Evolutionary conservation across 2,888 invertebrate species (phyloP).

Genomic region (Diplazon laetatorius): DNA sequence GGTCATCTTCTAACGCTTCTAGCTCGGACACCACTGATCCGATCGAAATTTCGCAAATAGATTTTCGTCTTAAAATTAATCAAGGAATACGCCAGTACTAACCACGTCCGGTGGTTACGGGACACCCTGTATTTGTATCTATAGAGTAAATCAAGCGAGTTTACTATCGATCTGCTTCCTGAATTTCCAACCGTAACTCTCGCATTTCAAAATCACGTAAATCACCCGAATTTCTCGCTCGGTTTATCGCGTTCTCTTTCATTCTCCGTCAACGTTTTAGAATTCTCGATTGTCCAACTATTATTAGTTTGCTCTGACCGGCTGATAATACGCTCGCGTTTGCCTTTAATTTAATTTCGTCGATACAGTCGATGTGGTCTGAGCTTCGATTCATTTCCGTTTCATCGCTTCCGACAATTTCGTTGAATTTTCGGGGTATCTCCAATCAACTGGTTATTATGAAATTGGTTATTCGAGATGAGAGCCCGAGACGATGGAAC

Average conservation of each 20-base stretch:
- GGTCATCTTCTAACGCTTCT: no score
- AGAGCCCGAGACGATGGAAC: neutral
- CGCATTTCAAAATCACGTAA: conserved; percentile 23
- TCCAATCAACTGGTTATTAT: conserved; percentile 47
- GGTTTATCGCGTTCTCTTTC: conserved; percentile 18
- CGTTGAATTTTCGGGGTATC: conserved; percentile 26
- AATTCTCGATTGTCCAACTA: conserved; percentile 29
- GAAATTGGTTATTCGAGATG: conserved; percentile 21
- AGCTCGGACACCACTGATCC: no score
- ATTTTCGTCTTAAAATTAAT: no score
- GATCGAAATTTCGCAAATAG: no score
- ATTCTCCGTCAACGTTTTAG: conserved; percentile 23
- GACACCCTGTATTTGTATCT: neutral
- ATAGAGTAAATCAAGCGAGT: conserved; percentile 18
- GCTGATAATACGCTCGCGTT: conserved; percentile 44
- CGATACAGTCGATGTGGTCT: neutral
- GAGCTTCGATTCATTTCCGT: conserved; percentile 8
- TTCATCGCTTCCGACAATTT: conserved; percentile 26
- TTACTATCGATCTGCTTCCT: conserved; percentile 45
- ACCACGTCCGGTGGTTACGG: no score
- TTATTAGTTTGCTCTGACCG: conserved; percentile 56
- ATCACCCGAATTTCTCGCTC: neutral
- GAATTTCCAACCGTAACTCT: conserved; percentile 42
- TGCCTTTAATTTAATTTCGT: conserved; percentile 57
- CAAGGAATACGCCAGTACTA: no score